Conservation (phyloP, 2,888 invertebrate species). For the Ptychoptera contaminata region DNA sequence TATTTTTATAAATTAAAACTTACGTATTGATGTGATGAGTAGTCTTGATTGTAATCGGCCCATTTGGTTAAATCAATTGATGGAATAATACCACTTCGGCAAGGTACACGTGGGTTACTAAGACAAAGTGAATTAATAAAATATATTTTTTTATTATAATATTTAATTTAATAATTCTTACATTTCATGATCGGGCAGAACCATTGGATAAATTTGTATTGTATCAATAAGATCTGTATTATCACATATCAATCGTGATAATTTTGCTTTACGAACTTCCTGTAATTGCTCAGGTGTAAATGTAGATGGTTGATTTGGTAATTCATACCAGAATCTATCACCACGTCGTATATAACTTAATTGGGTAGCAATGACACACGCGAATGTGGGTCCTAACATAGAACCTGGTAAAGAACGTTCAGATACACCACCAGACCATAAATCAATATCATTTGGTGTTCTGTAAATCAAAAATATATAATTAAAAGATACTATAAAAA, state of each 20-base stretch:
- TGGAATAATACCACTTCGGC: constrained; percentile 75
- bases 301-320: constrained; percentile 80
- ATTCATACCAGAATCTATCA: constrained; percentile 90
- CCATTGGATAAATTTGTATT: constrained; percentile 82
- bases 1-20: constrained; percentile 32
- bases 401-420: constrained; percentile 80
- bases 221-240: constrained; percentile 86
- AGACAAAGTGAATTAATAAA: constrained; percentile 16
- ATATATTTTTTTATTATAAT: constrained; percentile 1
- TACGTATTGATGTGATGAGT: constrained; percentile 43
- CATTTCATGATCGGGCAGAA: constrained; percentile 84
- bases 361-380: constrained; percentile 85
- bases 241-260: constrained; percentile 77
- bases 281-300: constrained; percentile 75
- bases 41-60: constrained; percentile 53
- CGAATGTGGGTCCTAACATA: constrained; percentile 87
- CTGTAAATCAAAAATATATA: constrained; percentile 28
- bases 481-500: not conserved
- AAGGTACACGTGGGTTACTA: constrained; percentile 87
- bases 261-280: constrained; percentile 64
- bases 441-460: constrained; percentile 80
- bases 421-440: constrained; percentile 90
- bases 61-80: constrained; percentile 78
- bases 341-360: constrained; percentile 78
- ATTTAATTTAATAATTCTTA: constrained; percentile 41